A percentile compares a stretch with the other conserved stretches of the same genome.
These are phyloP conservation scores for Phaenicophaeus curvirostris DNA, from an alignment of 2,797 vertebrate species.

Conservation along the genomic window DNA sequence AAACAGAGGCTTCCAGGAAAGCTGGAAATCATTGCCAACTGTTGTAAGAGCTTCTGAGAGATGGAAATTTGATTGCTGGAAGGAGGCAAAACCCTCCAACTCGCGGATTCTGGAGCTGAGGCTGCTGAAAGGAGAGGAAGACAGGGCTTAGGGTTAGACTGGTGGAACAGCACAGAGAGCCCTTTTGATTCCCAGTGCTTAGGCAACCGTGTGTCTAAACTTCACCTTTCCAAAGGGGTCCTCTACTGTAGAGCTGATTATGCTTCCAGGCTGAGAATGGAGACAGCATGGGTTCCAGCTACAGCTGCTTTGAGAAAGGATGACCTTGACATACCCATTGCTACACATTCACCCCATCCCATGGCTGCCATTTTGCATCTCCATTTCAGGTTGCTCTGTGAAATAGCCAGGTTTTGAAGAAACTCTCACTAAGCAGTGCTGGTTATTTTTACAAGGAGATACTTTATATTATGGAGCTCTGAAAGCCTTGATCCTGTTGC, in stretches of 20 bases:
- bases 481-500: background rate
- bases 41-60: background rate
- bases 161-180: background rate
- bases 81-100: background rate
- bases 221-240: background rate
- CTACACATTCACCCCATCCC: fast-evolving
- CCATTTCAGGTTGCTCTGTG: background rate
- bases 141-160: background rate
- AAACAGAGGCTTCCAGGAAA: background rate
- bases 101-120: background rate
- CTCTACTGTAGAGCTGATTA: background rate
- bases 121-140: background rate
- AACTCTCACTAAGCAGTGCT: background rate
- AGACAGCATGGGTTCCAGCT: background rate
- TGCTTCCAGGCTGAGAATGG: background rate
- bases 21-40: background rate
- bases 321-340: background rate
- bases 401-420: background rate
- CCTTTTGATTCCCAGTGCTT: background rate
- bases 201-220: background rate
- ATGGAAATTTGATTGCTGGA: background rate
- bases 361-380: background rate
- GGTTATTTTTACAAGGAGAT: background rate
- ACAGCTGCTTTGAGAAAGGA: background rate
- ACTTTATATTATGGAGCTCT: background rate